Evolutionary conservation across 2,113 vertebrate genomes (phyloP).

Genomic region (Platichthys stellatus): DNA sequence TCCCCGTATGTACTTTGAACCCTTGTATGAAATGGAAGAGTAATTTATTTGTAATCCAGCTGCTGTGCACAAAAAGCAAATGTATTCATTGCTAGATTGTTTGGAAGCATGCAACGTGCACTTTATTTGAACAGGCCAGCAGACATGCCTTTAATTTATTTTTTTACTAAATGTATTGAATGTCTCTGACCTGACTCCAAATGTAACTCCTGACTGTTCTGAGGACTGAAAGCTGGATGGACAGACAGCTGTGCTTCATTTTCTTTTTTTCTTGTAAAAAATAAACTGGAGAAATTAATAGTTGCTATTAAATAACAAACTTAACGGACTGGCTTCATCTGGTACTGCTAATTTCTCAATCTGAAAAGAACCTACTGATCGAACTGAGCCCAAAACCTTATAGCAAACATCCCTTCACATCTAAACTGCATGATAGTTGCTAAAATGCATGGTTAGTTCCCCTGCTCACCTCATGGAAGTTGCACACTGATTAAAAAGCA

Average conservation of each 20-base stretch:
- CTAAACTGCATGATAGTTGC: not conserved
- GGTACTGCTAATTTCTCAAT: not conserved
- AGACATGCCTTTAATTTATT: slow-evolving; percentile 2
- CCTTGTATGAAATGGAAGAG: slow-evolving; percentile 37
- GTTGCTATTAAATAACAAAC: slow-evolving; percentile 67
- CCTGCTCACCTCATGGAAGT: not conserved
- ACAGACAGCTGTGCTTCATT: slow-evolving; percentile 2
- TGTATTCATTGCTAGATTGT: slow-evolving; percentile 12
- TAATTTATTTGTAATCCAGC: slow-evolving; percentile 57
- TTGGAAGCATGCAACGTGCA: slow-evolving; percentile 21
- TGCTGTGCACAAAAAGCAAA: slow-evolving; percentile 36
- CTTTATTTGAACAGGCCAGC: slow-evolving; percentile 21
- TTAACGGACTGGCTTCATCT: not conserved
- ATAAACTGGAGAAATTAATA: slow-evolving; percentile 46
- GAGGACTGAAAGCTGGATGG: not conserved
- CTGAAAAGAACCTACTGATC: not conserved
- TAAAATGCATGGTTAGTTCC: not conserved
- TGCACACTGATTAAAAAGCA: not conserved
- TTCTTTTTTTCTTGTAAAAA: slow-evolving; percentile 22
- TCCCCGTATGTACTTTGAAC: slow-evolving; percentile 32
- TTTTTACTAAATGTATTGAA: not conserved
- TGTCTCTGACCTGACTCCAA: slow-evolving; percentile 7
- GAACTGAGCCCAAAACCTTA: not conserved
- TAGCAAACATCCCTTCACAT: not conserved
- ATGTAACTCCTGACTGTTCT: slow-evolving; percentile 22